Conservation (phyloP, 1,140 invertebrate species). For the Hyposmocoma kahamanoa region DNA sequence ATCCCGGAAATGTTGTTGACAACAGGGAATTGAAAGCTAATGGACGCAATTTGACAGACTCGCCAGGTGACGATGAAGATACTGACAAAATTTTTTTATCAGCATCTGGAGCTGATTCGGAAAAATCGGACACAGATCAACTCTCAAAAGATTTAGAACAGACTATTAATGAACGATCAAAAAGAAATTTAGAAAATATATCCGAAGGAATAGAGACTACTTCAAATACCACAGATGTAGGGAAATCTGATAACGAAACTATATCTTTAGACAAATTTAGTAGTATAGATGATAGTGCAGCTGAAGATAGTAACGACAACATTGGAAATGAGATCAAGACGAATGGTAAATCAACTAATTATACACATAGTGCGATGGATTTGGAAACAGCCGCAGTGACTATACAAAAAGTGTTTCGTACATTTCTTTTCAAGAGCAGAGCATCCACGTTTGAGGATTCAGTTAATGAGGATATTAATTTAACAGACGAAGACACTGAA, state of each 20-base stretch:
- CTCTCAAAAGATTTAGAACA: no score
- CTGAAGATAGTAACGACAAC: not conserved
- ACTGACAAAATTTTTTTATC: no score
- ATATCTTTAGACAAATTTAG: not conserved
- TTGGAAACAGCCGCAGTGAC: slow-evolving; percentile 62
- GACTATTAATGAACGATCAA: no score
- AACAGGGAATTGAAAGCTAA: no score
- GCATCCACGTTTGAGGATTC: slow-evolving; percentile 51
- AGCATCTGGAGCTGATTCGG: no score
- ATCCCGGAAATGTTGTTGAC: no score
- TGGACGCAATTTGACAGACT: no score
- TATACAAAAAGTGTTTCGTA: slow-evolving; percentile 64
- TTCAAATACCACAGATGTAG: no score
- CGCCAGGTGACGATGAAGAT: no score
- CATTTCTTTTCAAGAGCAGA: slow-evolving; percentile 61
- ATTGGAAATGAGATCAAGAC: not conserved
- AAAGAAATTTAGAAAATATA: no score
- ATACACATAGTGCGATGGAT: slow-evolving; percentile 39
- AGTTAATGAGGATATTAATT: slow-evolving; percentile 38
- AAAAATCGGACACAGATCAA: no score
- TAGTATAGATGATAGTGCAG: slow-evolving; percentile 1
- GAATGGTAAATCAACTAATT: not conserved
- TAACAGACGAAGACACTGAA: slow-evolving; percentile 30
- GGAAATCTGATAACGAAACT: not conserved
- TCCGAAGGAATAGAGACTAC: no score